Evolutionary conservation across 2,113 vertebrate species (phyloP).

Genomic region (Lutjanus erythropterus): DNA sequence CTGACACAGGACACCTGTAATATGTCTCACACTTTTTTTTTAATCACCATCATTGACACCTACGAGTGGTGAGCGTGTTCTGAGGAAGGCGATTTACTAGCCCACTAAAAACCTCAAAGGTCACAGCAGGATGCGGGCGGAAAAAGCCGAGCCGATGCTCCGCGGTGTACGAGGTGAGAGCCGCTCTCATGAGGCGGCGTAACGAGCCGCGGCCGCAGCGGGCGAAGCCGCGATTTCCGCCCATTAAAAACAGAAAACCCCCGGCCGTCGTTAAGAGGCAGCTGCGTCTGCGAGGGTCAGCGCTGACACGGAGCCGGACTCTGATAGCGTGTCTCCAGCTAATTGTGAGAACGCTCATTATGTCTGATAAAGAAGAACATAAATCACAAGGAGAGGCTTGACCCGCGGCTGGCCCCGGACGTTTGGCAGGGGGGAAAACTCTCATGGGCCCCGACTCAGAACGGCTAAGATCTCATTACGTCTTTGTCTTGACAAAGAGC

Average conservation of each 20-base stretch:
- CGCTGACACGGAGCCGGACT: constrained; percentile 67
- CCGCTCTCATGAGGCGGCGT: constrained; percentile 59
- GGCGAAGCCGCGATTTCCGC: constrained; percentile 69
- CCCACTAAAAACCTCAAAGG: constrained; percentile 70
- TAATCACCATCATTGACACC: constrained; percentile 50
- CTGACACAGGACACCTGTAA: constrained; percentile 8
- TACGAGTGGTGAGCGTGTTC: constrained; percentile 47
- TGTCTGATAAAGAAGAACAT: constrained; percentile 83
- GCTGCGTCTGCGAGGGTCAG: constrained; percentile 76
- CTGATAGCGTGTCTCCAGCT: constrained; percentile 77
- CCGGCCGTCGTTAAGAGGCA: constrained; percentile 72
- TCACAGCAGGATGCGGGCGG: constrained; percentile 33
- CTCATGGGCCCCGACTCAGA: constrained; percentile 67
- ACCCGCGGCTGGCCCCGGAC: constrained; percentile 73
- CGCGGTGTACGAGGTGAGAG: constrained; percentile 62
- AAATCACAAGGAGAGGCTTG: constrained; percentile 81
- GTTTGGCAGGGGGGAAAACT: constrained; percentile 64
- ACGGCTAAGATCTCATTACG: constrained; percentile 82
- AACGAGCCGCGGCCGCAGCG: constrained; percentile 69
- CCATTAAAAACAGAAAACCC: constrained; percentile 79
- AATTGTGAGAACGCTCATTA: constrained; percentile 85
- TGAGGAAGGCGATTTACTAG: constrained; percentile 68
- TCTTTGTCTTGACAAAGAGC: constrained; percentile 75
- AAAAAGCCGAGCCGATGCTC: constrained; percentile 25
- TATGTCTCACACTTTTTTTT: constrained; percentile 19